Evolutionary conservation across 2,888 invertebrate genomes (phyloP).

Genomic region (Lasioglossum pauxillum): DNA sequence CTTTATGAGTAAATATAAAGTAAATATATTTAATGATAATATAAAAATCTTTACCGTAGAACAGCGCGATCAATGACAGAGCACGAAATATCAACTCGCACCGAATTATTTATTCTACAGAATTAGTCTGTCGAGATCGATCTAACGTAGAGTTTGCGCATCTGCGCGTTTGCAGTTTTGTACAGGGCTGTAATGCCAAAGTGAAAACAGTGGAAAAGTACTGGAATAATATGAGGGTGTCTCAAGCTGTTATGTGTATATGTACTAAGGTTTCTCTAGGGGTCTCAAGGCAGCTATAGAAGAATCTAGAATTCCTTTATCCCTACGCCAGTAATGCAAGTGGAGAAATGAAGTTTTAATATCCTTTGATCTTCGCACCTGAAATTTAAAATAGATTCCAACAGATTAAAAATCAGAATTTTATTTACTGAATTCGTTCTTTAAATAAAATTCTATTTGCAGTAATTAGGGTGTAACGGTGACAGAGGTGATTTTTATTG

Average conservation of each 20-base stretch:
- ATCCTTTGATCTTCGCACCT: not conserved
- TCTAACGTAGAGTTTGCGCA: not conserved
- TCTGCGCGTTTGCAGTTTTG: not conserved
- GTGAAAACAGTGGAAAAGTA: slow-evolving; percentile 68
- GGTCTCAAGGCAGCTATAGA: not conserved
- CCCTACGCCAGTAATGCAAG: not conserved
- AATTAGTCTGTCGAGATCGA: slow-evolving; percentile 2
- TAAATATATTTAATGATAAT: not conserved
- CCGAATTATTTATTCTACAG: slow-evolving; percentile 3
- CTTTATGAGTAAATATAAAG: not conserved
- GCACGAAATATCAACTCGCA: not conserved
- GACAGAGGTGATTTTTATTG: too few species aligned
- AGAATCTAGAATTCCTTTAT: not conserved
- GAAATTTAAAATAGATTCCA: not conserved
- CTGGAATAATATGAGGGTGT: slow-evolving; percentile 23
- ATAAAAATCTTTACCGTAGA: not conserved
- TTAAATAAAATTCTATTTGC: not conserved
- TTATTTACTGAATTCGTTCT: not conserved
- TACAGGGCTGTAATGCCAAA: slow-evolving; percentile 24
- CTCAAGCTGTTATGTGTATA: not conserved
- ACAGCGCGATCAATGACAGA: not conserved
- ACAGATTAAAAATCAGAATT: not conserved
- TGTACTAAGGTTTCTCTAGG: not conserved
- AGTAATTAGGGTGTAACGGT: not conserved
- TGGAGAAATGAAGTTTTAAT: not conserved